Conservation (phyloP, 2,888 invertebrate genomes). For the Melanchra persicariae region DNA sequence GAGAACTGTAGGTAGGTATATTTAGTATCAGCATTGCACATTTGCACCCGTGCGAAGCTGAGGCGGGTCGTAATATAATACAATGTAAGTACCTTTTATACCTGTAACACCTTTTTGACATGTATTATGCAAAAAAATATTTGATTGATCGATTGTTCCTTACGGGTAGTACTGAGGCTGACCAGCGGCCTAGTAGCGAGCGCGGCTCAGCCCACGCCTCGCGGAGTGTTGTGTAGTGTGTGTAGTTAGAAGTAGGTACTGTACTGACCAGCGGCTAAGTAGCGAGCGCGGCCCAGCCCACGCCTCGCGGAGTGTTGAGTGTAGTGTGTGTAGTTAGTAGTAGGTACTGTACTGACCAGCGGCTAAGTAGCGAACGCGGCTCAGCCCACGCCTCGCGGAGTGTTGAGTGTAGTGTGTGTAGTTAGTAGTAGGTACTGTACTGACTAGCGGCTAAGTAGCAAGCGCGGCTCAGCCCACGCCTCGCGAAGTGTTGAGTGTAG, state of each 20-base stretch:
- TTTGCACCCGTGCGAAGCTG: too few relatives aligned
- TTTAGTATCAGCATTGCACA: too few relatives aligned
- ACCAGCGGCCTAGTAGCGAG: constrained; percentile 62
- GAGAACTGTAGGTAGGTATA: too few relatives aligned
- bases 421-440: constrained; percentile 39
- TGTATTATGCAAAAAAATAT: too few relatives aligned
- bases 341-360: constrained; percentile 62
- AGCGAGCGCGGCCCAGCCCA: constrained; percentile 78
- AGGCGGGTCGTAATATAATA: too few relatives aligned
- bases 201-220: constrained; percentile 83
- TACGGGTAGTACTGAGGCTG: constrained; percentile 24
- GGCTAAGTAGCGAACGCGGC: constrained; percentile 67
- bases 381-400: constrained; percentile 78
- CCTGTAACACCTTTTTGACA: too few relatives aligned
- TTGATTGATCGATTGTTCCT: too few relatives aligned
- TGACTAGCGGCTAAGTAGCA: constrained; percentile 63
- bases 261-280: constrained; percentile 63
- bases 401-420: constrained; percentile 3
- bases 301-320: constrained; percentile 61
- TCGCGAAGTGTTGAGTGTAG: background rate
- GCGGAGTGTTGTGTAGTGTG: constrained; percentile 71
- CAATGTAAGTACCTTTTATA: too few relatives aligned
- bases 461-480: constrained; percentile 81
- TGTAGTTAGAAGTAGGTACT: constrained; percentile 26
- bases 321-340: background rate